These are phyloP conservation scores for Papilio polyxenes DNA, from an alignment of 1,140 invertebrate species.

Conservation along the genomic window DNA sequence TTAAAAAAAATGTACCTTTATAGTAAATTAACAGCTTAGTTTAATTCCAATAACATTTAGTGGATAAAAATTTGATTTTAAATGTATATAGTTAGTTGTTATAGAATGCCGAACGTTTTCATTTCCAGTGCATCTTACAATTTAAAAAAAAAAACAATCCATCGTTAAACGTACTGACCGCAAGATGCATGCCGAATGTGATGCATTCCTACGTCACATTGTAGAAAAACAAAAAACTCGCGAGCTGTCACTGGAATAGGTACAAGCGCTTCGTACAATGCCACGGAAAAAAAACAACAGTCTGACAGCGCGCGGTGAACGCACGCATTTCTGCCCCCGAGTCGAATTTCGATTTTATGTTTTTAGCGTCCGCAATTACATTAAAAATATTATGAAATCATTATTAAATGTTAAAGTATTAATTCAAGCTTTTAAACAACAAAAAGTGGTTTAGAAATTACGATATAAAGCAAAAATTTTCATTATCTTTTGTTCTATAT, in stretches of 20 bases:
- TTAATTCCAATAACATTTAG: too few species aligned
- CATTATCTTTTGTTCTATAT: too few species aligned
- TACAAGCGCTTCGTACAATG: slow-evolving; percentile 11
- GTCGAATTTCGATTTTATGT: background rate
- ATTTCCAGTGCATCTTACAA: background rate
- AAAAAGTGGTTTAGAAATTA: background rate
- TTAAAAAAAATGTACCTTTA: too few species aligned
- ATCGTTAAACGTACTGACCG: background rate
- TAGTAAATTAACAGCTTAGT: too few species aligned
- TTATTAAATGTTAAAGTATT: too few species aligned
- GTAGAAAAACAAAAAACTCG: background rate
- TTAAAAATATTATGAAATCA: background rate
- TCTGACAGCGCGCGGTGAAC: slow-evolving; percentile 36
- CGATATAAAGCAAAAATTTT: background rate
- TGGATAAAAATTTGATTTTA: too few species aligned
- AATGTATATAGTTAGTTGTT: too few species aligned
- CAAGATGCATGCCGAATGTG: background rate
- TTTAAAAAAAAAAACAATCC: background rate
- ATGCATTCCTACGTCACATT: background rate
- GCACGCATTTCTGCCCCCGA: slow-evolving; percentile 36
- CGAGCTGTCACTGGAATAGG: background rate
- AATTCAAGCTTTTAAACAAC: too few species aligned
- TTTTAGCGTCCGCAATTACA: background rate
- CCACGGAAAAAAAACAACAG: background rate
- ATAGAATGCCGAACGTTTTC: too few species aligned